Evolutionary conservation across 2,888 invertebrate genomes (phyloP).

Genomic region (Pterostichus madidus): DNA sequence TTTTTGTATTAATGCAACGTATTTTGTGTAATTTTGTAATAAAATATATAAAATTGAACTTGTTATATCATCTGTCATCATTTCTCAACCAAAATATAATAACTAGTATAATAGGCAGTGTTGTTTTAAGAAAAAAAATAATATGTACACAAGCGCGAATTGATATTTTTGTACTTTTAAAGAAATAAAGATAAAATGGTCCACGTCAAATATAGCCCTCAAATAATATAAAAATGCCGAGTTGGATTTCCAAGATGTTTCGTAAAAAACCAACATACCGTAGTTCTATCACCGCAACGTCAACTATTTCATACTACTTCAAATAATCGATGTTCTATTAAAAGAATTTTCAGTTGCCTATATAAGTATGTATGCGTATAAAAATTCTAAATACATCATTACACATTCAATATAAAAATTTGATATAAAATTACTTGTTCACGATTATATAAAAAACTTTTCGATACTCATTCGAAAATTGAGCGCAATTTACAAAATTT

Average conservation of each 20-base stretch:
- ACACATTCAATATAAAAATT: slow-evolving; percentile 42
- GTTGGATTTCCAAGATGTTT: slow-evolving; percentile 9
- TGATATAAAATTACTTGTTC: slow-evolving; percentile 53
- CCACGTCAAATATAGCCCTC: slow-evolving; percentile 3
- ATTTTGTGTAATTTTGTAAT: neutral
- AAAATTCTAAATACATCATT: slow-evolving; percentile 38
- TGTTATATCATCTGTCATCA: neutral
- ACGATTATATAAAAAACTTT: slow-evolving; percentile 40
- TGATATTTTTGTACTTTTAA: slow-evolving; percentile 3
- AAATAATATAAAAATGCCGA: slow-evolving; percentile 12
- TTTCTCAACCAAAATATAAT: neutral
- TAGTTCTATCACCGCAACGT: slow-evolving; percentile 9
- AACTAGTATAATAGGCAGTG: neutral
- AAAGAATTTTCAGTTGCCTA: slow-evolving; percentile 50
- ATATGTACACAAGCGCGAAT: slow-evolving; percentile 9
- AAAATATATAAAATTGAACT: neutral
- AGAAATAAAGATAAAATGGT: neutral
- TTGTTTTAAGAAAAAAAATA: slow-evolving; percentile 4
- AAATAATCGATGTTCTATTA: slow-evolving; percentile 18
- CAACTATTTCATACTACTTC: slow-evolving; percentile 3
- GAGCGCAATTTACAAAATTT: slow-evolving; percentile 25
- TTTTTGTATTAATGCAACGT: too few relatives aligned
- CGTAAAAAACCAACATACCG: slow-evolving; percentile 3
- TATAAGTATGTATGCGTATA: slow-evolving; percentile 38
- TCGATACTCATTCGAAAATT: slow-evolving; percentile 43